Evolutionary conservation across 64 coral and sea anemone genomes (phyloP), one percentile per base, ranked within the genome.

Genomic region (Montipora capricornis): DNA sequence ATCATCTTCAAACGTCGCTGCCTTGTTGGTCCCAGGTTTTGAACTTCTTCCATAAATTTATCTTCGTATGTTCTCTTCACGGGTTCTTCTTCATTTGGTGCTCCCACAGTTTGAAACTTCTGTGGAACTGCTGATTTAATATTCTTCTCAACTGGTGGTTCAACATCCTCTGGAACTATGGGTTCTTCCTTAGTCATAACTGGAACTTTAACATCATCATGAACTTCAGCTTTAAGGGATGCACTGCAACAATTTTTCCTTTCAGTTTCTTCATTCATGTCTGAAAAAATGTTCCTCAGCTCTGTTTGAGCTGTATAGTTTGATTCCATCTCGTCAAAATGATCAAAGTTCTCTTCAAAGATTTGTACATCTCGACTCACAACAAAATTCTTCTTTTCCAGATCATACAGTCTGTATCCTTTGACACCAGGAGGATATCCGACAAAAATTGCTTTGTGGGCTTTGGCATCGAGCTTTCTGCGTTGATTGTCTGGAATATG

Each of bases 401-500:
- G 83, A n/a, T 90, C 88, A 53, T 77, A 55, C 52, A 55, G 9
- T 55, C 9, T 55, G 52, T 55, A 55, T 9, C 52, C 92, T 82
- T 64, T 92, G 91, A n/a, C n/a, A n/a, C 83, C 94, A 82, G 89
- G 45, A 45, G 68, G 89, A 48, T 88, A 95, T 48, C 89, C 89
- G 19, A 95, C 68, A 57, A 95, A 95, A 88, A 92, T 84, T 55
- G 89, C 68, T 96, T 93, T 80, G 64, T 83, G 90, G 29, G 94
- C 78, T 68, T 95, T 92, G 24, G 90, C 87, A 96, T 96, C 95
- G 62, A 96, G 49, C 50, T 80, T 96, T 90, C 80, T 92, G 46
- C 73, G 86, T 49, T 93, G 95, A 66, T 37, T 74, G 51, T 93
- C 79, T 73, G 90, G 80, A 14, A 87, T 71, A 44, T 78, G 87